Base-by-base conservation (phyloP, 2,113 vertebrate genomes). In the Ammodytes marinus region DNA sequence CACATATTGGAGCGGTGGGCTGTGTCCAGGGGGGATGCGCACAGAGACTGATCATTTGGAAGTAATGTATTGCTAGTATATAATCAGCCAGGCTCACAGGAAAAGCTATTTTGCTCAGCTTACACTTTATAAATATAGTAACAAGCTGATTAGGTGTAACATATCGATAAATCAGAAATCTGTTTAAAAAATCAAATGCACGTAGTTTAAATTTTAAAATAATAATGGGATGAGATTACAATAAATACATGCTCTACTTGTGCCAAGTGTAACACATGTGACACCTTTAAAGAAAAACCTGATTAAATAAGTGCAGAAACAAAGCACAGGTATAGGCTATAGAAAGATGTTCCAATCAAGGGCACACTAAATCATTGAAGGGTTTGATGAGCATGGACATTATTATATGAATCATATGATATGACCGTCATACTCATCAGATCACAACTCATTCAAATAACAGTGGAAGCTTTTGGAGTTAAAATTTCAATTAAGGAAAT, bases 1-100 rank as follows among this genome's bases (percentile, higher is more conserved):
- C 63, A 81, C 58, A 88, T 85, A 88, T 85, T 54, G 79, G 84
- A 88, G 88, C 83, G 80, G 77, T 72, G 73, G 69, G 78, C 86
- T 65, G 60, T 67, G 75, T 79, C 59, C 79, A 52, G 69, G 66
- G 27, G 64, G 60, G 65, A 67, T 49, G 66, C 13, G 1, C 67
- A 52, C 37, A 42, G 82, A 83, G 81, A 85, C 67, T 11, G 69
- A 83, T 88, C 57, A 79, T 88, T 85, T 88, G 68, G 12, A 83
- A 65, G 77, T 79, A 84, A 77, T 89, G 80, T 64, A 82, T 84
- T 61, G 69, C 79, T 59, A 57, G 54, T 78, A 75, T 64, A 74
- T 69, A 70, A 77, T 92, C 61, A 78, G 69, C 42, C 68, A 57
- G 64, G 69, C 69, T 74, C 59, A 63, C 47, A 52, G 73, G 43